A percentile compares a stretch with the other conserved stretches of the same genome.
Evolutionary conservation across 2,113 vertebrate genomes (phyloP).

Genomic region (Porphyrio hochstetteri): DNA sequence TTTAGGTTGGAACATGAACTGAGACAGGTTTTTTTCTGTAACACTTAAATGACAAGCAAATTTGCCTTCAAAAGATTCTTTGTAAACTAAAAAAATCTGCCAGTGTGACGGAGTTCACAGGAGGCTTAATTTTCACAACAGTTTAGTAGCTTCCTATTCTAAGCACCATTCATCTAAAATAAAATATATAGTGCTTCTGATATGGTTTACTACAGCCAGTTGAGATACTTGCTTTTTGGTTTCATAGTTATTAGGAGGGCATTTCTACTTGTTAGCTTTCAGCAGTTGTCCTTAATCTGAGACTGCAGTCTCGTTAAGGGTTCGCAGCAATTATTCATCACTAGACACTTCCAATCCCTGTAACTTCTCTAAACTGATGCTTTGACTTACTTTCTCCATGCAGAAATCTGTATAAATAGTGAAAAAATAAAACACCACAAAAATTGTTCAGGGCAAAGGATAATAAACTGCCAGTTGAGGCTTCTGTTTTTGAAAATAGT

Average conservation of each 20-base stretch:
- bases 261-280: neutral
- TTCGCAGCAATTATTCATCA: neutral
- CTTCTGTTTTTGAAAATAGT: conserved; percentile 58
- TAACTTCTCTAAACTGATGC: neutral
- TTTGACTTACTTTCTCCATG: neutral
- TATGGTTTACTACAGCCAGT: neutral
- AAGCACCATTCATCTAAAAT: neutral
- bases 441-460: neutral
- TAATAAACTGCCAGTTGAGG: conserved; percentile 18
- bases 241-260: neutral
- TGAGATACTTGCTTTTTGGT: neutral
- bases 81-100: neutral
- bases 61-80: conserved; percentile 14
- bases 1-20: neutral
- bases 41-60: conserved; percentile 5
- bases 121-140: conserved; percentile 8
- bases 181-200: neutral
- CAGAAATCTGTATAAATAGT: neutral
- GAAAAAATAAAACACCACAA: neutral
- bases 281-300: neutral
- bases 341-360: neutral
- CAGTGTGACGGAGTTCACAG: neutral
- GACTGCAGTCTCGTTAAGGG: neutral
- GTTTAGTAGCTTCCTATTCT: neutral
- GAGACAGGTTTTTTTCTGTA: neutral